Base-by-base conservation (phyloP, 2,888 invertebrate species). In the Drosophila anomelani region DNA sequence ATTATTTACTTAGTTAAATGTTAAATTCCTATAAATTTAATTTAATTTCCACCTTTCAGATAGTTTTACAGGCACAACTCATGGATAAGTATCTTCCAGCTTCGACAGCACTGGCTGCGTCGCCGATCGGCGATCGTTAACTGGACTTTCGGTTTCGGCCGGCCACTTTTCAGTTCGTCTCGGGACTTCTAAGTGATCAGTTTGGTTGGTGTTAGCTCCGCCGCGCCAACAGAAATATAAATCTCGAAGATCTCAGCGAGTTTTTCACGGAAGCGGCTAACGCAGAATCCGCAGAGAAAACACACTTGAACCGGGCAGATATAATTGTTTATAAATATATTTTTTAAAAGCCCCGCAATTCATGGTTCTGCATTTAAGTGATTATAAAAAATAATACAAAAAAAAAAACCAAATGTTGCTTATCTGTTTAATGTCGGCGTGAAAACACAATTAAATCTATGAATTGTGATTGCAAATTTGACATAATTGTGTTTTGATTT, bases 161-260 rank as follows among this genome's bases (percentile, higher is more conserved):
- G 73, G 58, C 63, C 77, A 75, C 74, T 63, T 53, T 76, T 87
- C 80, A 90, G 90, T 83, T 89, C 80, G 83, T 82, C 79, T 81
- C 87, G 83, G 89, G 76, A 81, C 89, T 85, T 79, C 76, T 79
- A 76, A 81, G 83, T 82, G 85, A 78, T 80, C 79, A 72, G 76
- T 80, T 57, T 69, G 51, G 36, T 55, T 54, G 71, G 75, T 61
- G 60, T 61, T 73, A 61, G 86, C 81, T 86, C 79, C 73, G 81
- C 77, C 74, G 71, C 70, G 74, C 62, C 70, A 68, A 47, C 73
- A 66, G 51, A 43, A 55, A 55, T 41, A 49, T 34, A 39, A 15
- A 46, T 26, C 49, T 72, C 76, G 69, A 75, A 75, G 77, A 81
- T 81, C 79, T 54, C 53, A 62, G 73, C 67, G 64, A 61, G 66